Evolutionary conservation across 2,888 invertebrate species (phyloP), one percentile per base, ranked within the genome.

Genomic region (Machimus rusticus): DNA sequence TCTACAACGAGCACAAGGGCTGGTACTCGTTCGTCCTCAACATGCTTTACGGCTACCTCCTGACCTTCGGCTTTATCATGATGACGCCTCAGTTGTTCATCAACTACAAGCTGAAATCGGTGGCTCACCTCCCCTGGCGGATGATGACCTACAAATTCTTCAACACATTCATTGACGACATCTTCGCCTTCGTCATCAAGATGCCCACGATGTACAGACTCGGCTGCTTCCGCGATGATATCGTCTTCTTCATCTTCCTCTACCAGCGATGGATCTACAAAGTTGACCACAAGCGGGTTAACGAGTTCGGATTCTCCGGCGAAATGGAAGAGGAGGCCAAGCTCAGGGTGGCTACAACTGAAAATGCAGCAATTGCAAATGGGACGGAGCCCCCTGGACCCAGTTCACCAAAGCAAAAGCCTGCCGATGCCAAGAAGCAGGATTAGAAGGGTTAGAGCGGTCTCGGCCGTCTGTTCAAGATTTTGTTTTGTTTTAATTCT

Each of bases 61-160:
- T 99, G 88, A 99, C 99, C 1, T 99, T 99, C 92, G 99, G 99
- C 88, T 99, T 99, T 92, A 99, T 99, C 87, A 98, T 99, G 98
- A 99, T 99, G 99, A 99, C 99, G n/a, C 99, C 99, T 6, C 99
- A 99, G 93, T 93, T 99, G 89, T 99, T 99, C 92, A 99, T 99
- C 90, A 99, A 99, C 94, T 99, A 99, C 93, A 99, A 99, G 93
- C 93, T 99, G 90, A 99, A 99, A 92, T 99, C 99, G 23, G 99
- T 99, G 1, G 99, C 99, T 12, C 99, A 99, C 94, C 94, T 99
- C 90, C 99, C 99, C 5, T 99, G 99, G 99, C 95, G 99, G 88
- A 99, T 99, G 99, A 96, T 99, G 95, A 99, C 99, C 12, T 99
- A 99, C 93, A 99, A 99, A 94, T 99, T 99, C 93, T 95, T 99